Evolutionary conservation across 2,888 invertebrate species (phyloP).

Genomic region (Metacarcinus magister): DNA sequence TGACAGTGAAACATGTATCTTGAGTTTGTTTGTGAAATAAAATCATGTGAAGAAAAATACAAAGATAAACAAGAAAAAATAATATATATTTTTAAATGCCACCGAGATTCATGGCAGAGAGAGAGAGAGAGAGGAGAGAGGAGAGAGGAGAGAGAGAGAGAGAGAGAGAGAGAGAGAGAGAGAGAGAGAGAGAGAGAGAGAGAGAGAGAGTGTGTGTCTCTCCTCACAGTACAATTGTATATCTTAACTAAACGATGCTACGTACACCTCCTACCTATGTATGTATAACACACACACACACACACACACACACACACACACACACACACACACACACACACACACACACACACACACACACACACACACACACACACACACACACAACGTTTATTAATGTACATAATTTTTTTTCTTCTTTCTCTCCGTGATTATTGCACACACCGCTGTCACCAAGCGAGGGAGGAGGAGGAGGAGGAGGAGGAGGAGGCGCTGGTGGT

Average conservation of each 20-base stretch:
- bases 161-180: too few species aligned
- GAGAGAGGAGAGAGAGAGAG: too few species aligned
- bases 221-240: background rate
- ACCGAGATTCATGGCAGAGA: too few species aligned
- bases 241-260: background rate
- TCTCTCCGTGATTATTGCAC: background rate
- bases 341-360: background rate
- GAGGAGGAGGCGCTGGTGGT: background rate
- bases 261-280: background rate
- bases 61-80: background rate
- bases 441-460: background rate
- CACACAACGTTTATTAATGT: background rate
- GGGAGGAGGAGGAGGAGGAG: too few species aligned
- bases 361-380: background rate
- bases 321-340: constrained; percentile 30
- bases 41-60: background rate
- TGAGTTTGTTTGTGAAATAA: background rate
- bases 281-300: background rate
- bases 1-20: background rate
- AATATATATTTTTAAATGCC: background rate
- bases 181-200: too few species aligned
- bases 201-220: too few species aligned
- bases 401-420: background rate
- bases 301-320: constrained; percentile 34
- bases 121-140: too few species aligned